phyloP scores from a whole-genome alignment of 2,797 vertebrate genomes.

The Morus bassanus region DNA sequence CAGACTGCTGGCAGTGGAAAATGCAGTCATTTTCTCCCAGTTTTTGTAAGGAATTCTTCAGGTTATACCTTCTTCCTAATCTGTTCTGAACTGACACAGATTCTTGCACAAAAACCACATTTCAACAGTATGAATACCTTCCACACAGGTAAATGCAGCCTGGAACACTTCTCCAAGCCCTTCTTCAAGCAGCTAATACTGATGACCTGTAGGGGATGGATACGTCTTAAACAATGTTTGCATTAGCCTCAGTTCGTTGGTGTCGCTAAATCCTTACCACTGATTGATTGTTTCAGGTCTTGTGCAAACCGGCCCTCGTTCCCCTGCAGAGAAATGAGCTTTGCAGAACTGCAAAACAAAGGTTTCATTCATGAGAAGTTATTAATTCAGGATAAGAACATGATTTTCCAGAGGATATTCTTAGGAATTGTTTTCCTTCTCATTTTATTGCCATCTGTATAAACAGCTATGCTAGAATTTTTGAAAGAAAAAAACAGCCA shows the following conservation, averaged over 20 bases:
- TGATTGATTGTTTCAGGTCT: not conserved
- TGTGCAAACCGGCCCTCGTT: not conserved
- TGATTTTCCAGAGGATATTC: not conserved
- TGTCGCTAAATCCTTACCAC: not conserved
- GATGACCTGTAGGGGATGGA: accelerated
- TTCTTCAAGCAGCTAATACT: not conserved
- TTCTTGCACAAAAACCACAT: not conserved
- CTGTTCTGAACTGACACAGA: not conserved
- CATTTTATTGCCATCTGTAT: not conserved
- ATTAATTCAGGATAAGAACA: not conserved
- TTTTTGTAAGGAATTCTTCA: not conserved
- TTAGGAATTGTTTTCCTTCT: not conserved
- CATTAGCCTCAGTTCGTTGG: not conserved
- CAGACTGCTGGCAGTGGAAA: not conserved
- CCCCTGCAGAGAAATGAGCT: not conserved
- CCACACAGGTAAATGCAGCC: not conserved
- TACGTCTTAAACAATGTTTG: not conserved
- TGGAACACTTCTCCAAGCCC: not conserved
- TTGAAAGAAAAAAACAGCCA: not conserved
- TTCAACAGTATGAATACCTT: not conserved
- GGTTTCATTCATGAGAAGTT: not conserved
- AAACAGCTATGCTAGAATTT: not conserved
- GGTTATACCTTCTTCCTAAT: not conserved
- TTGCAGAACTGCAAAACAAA: not conserved
- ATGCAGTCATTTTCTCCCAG: not conserved